Base-by-base conservation (phyloP, 2,888 invertebrate genomes). In the Nomada fucata region DNA sequence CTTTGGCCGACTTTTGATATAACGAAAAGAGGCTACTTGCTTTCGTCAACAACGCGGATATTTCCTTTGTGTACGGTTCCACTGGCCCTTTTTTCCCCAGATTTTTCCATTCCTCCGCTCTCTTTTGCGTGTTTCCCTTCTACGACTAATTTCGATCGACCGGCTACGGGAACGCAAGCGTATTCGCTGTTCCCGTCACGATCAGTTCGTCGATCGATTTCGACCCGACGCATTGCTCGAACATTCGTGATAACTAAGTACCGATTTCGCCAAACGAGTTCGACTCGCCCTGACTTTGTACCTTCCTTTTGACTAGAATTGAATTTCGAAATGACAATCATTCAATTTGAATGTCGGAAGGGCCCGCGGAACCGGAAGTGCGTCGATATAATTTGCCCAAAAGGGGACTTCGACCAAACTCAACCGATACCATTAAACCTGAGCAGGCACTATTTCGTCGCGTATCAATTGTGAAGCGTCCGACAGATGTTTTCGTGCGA, bases 381-480 rank as follows among this genome's bases (percentile, higher is more conserved):
- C 93, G 93, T 93, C 93, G 92, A 92, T 93, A 91, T 91, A 89
- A 75, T 91, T 91, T 92, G 93, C 93, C 93, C 93, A 93, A 93
- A 93, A 93, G 93, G 93, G 93, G 93, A 92, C 93, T 93, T 93
- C 86, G 93, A 93, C 88, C 89, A 93, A 93, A 93, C 92, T 93
- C 90, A 93, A 93, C 92, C 89, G 89, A 92, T 93, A 93, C 91
- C 90, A 91, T 92, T 91, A 93, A 92, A 89, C 86, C 87, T 81
- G 70, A 65, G 86, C 81, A 80, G 85, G 86, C 85, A 82, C 85
- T 83, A 82, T 87, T 86, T 88, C 85, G 85, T 86, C 89, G 85
- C 87, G 83, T 81, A 69, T 36, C 82, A 60, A 74, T 76, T 77
- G 74, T 5, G 7, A 36, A 36, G 0, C 7, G 36, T 0, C 42